Base-by-base conservation (phyloP, 1,140 invertebrate species). In the Antheraea pernyi region DNA sequence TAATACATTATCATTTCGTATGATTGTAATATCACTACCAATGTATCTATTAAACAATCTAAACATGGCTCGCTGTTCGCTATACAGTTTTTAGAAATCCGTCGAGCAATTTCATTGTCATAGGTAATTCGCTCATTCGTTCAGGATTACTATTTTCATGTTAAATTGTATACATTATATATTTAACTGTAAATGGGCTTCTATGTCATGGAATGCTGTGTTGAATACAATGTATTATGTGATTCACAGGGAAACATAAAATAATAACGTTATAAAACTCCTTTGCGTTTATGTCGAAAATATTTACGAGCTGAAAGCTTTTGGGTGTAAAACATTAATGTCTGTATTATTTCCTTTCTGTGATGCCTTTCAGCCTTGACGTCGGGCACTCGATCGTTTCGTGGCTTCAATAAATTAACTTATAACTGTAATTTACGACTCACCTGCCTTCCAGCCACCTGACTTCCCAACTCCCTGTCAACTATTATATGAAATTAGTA, bases 241-340 rank as follows among this genome's bases (percentile, higher is more conserved):
- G 46, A 6, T 53, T 53, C 46, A 53, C 46, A 36, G 61, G 3
- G 30, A 63, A 63, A 63, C 37, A 16, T 37, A 80, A 80, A 76
- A 71, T 74, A 74, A 74, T 77, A 71, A 68, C 74, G 74, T 72
- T 78, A 69, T 80, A 74, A 79, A 76, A 75, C 75, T 72, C 70
- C 72, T 67, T 68, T 30, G 22, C 68, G 68, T 68, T 74, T 68
- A 66, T 65, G 60, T 62, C 59, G 37, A 67, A 59, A 78, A 81
- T 85, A 84, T 87, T 83, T 81, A 81, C 78, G 74, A 77, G 76
- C 70, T 87, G 78, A 87, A 85, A 87, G 85, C 85, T 84, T 87
- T 87, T 82, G 76, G 85, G 70, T 84, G 80, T 87, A 84, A 85
- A 84, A 82, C 79, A 76, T 82, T 85, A 86, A 86, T 83, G 80